Evolutionary conservation across 2,797 vertebrate genomes (phyloP), one percentile per base, ranked within the genome.

Genomic region (Lates japonicus): DNA sequence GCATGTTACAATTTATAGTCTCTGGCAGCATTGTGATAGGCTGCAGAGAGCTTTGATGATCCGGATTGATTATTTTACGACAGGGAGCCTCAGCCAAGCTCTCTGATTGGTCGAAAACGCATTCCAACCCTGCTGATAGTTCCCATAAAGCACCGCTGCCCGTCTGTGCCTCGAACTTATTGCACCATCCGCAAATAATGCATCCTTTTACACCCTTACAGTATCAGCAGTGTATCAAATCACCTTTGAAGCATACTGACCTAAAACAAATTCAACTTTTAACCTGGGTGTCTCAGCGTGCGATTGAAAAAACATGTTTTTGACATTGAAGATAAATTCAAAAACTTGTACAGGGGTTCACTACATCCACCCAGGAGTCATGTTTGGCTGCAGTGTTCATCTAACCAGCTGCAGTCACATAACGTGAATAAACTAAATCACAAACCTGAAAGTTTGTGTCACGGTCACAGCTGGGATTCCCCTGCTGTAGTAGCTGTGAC

Each of bases 31-130:
- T 31, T 13, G 58, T 22, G 71, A 83, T 80, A 61, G 67, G 58
- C 78, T 64, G 76, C 66, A 31, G 81, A 51, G 71, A 60, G 54
- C 74, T 88, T 78, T 82, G 54, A 76, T 88, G 78, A 77, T 77
- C 33, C 11, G 54, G 58, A 86, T 83, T 80, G 85, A 91, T 89
- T 83, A 78, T 87, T 88, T 84, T 88, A 88, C 71, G 44, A 67
- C 1, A 0, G 64, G 54, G 42, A 52, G 33, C 55, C 41, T 71
- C 12, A 16, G 42, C 66, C 69, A 8, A 39, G 78, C 67, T 7
- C 42, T 74, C 52, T 6, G 80, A 89, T 87, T 87, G 78, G 86
- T 64, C 39, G 8, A 11, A 63, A 29, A 10, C 14, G 3, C 83
- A 88, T 88, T 88, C 88, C 80, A 35, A 6, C 42, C 70, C 58